A percentile compares a stretch with the other conserved stretches of the same genome.
Conservation (phyloP, 2,113 vertebrate genomes). For the Labrus mixtus region DNA sequence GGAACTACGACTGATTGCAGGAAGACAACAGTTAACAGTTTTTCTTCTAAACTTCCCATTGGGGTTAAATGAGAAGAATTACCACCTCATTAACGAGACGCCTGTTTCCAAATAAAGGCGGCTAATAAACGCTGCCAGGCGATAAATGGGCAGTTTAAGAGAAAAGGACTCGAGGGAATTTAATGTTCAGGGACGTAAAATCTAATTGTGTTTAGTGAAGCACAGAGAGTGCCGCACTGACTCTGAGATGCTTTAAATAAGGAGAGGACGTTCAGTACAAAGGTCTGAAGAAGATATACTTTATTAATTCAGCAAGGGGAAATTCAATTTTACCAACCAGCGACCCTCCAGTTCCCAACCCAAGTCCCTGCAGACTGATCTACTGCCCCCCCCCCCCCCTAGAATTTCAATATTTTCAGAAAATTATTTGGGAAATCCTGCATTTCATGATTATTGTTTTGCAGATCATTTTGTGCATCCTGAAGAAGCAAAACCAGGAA, state of each 20-base stretch:
- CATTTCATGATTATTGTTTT: no score
- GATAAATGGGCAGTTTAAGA: conserved; percentile 32
- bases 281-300: no score
- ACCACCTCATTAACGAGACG: conserved; percentile 35
- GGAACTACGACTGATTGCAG: not conserved
- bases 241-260: not conserved
- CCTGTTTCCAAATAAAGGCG: conserved; percentile 19
- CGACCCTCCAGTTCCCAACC: no score
- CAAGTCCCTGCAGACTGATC: no score
- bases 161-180: conserved; percentile 15
- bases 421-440: no score
- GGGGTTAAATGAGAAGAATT: conserved; percentile 42
- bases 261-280: not conserved
- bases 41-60: not conserved
- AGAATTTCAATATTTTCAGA: no score
- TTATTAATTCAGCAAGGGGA: no score
- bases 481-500: no score
- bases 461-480: no score
- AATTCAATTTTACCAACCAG: no score
- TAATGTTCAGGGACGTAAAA: conserved; percentile 22
- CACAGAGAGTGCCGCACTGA: not conserved
- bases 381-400: no score
- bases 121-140: conserved; percentile 20
- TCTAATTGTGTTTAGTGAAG: conserved; percentile 31
- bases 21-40: conserved; percentile 12